Evolutionary conservation across 37 sponge, comb jelly and placozoan species (phyloP).

Genomic region (Eunapius fragilis): DNA sequence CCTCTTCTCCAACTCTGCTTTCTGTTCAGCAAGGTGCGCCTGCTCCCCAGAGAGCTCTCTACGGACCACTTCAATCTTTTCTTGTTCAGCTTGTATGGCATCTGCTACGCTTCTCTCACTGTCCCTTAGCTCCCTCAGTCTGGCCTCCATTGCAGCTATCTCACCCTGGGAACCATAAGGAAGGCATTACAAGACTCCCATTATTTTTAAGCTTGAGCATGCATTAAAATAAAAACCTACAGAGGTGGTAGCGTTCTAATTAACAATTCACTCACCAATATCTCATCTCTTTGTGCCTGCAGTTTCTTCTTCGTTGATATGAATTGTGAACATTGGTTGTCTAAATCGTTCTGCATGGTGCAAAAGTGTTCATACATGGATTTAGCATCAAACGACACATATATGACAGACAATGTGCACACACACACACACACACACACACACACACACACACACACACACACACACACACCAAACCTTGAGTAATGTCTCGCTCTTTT

Average conservation of each 20-base stretch:
- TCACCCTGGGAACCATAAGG: conserved; percentile 2
- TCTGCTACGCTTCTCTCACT: background rate
- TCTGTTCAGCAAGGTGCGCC: conserved; percentile 11
- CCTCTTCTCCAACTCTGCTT: background rate
- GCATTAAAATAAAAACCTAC: background rate
- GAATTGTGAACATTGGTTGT: conserved; percentile 20
- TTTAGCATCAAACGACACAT: no score
- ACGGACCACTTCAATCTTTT: conserved; percentile 10
- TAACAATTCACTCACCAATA: conserved; percentile 7
- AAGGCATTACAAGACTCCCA: no score
- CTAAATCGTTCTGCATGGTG: conserved; percentile 14
- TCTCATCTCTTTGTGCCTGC: background rate
- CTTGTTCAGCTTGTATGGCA: conserved; percentile 21
- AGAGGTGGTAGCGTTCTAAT: background rate
- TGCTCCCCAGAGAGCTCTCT: conserved; percentile 38
- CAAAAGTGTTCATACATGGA: no score
- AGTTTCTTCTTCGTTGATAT: conserved; percentile 28
- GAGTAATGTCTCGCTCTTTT: conserved; percentile 42
- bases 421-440: background rate
- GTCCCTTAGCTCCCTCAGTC: conserved; percentile 7
- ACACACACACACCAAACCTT: background rate
- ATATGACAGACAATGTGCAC: background rate
- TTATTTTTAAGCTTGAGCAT: background rate
- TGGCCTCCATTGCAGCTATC: conserved; percentile 36
- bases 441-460: background rate